These are phyloP conservation scores for Candidula unifasciata DNA, from an alignment of 2,888 invertebrate species.

Conservation along the genomic window DNA sequence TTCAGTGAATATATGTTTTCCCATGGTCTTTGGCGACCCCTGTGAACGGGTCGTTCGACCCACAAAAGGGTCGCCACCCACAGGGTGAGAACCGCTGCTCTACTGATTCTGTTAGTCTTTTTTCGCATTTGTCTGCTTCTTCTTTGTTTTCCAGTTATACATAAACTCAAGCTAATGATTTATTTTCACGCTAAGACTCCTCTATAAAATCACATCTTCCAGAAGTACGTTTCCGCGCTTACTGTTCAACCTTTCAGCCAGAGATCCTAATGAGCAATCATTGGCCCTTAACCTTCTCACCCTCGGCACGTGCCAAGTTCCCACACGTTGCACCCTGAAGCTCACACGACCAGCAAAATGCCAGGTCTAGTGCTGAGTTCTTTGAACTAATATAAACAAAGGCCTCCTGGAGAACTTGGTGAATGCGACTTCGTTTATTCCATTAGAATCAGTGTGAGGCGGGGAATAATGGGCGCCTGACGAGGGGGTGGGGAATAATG, in stretches of 20 bases:
- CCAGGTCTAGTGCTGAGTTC: background rate
- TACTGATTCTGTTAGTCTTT: no score
- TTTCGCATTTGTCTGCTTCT: no score
- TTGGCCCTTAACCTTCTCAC: conserved; percentile 10
- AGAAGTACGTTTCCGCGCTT: background rate
- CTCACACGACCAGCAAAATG: background rate
- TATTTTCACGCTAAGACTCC: background rate
- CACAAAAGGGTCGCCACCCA: no score
- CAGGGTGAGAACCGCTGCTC: no score
- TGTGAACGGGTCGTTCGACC: no score
- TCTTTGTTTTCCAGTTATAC: no score
- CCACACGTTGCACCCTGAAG: background rate
- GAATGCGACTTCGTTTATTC: no score
- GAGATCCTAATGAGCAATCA: background rate
- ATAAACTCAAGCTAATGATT: background rate
- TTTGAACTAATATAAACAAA: conserved; percentile 18
- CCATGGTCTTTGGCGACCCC: no score
- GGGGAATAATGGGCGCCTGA: background rate
- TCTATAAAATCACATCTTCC: background rate
- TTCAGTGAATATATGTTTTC: no score
- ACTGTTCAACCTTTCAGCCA: background rate
- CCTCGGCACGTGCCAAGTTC: conserved; percentile 4
- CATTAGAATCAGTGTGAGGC: background rate
- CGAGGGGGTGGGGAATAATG: background rate
- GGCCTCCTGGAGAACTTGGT: no score